Evolutionary conservation across 2,797 vertebrate species (phyloP), one percentile per base, ranked within the genome.

Genomic region (Alosa sapidissima): DNA sequence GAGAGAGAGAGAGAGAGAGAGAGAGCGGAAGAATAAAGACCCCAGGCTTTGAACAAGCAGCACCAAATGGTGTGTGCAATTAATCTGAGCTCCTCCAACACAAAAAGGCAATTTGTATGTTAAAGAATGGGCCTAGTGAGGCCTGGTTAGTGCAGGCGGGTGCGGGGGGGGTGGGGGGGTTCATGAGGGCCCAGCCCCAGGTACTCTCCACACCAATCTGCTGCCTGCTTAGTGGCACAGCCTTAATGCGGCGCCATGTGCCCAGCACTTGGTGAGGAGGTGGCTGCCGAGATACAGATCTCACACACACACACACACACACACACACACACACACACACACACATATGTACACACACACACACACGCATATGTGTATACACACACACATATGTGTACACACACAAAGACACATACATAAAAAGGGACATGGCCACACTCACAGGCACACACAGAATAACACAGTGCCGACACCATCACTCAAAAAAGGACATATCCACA

Each of bases 51-150:
- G 88, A 93, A 93, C 90, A 90, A 92, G 89, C 91, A 24, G 85
- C 87, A 33, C 92, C 93, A 94, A 95, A 94, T 93, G 92, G 91
- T 94, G 91, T 85, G 87, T 85, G 89, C 91, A 92, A 95, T 95
- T 94, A 94, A 94, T 94, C 93, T 94, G 92, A 91, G 92, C 94
- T 94, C 93, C 92, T 93, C 88, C 88, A 52, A 65, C 92, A 95
- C 93, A 95, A 94, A 94, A 93, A 94, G 92, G 90, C 93, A 93
- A 94, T 95, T 95, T 94, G 94, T 94, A 94, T 94, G 93, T 95
- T 91, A 92, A 91, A 93, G 94, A 93, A 93, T 87, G 87, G 91
- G 91, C 92, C 90, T 88, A 89, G 78, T 88, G 52, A 24, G 84
- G 36, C 72, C 45, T 14, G 65, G 28, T 14, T 33, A 5, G 28